A percentile compares a stretch with the other conserved stretches of the same genome.
Evolutionary conservation across 2,888 invertebrate species (phyloP).

Genomic region (Zaprionus obscuricornis): DNA sequence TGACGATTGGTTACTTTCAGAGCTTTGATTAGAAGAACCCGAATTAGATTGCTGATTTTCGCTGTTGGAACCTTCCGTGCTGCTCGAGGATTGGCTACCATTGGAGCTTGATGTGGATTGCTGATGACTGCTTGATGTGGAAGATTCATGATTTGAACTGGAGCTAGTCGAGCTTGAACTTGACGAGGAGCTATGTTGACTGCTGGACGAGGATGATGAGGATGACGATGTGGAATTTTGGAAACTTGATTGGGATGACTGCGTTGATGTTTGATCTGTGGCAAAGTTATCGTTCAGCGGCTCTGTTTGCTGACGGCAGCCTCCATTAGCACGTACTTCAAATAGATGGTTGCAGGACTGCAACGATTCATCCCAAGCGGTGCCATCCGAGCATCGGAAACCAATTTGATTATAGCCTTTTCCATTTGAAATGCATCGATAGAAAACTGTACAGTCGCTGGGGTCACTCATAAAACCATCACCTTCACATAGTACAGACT

Average conservation of each 20-base stretch:
- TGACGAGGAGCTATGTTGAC: conserved; percentile 71
- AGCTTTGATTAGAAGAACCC: conserved; percentile 43
- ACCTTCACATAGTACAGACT: conserved; percentile 84
- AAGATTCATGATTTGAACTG: conserved; percentile 43
- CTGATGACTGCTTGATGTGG: conserved; percentile 45
- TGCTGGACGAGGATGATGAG: conserved; percentile 58
- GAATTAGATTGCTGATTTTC: conserved; percentile 48
- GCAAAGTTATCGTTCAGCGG: conserved; percentile 57
- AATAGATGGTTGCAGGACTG: conserved; percentile 89
- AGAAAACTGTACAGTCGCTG: conserved; percentile 89
- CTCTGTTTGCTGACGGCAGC: conserved; percentile 75
- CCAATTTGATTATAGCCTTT: conserved; percentile 87
- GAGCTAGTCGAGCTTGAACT: conserved; percentile 52
- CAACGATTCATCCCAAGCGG: conserved; percentile 89
- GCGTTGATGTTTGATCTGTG: conserved; percentile 65
- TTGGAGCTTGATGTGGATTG: conserved; percentile 43
- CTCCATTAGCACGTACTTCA: conserved; percentile 85
- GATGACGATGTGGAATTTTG: conserved; percentile 69
- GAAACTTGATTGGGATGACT: conserved; percentile 64
- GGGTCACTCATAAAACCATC: conserved; percentile 90
- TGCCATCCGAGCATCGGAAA: conserved; percentile 89
- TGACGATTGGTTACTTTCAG: conserved; percentile 26
- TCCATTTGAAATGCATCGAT: conserved; percentile 88
- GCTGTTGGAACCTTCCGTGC: conserved; percentile 42
- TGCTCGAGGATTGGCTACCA: conserved; percentile 41